Base-by-base conservation (phyloP, 2,113 vertebrate genomes). In the Eurypyga helias region DNA sequence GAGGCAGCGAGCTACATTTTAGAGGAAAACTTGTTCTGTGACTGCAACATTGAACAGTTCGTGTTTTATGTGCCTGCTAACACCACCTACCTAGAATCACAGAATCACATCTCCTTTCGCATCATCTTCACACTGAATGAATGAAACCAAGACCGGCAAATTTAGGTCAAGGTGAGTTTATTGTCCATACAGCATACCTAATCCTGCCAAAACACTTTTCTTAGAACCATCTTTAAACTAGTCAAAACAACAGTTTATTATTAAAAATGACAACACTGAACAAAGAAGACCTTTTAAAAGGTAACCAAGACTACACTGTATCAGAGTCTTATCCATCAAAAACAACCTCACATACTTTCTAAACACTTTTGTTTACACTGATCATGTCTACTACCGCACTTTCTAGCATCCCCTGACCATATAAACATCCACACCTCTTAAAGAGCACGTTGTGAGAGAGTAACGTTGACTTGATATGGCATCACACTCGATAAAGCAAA, bases 401-500 rank as follows among this genome's bases (percentile, higher is more conserved):
- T 96, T 94, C 97, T 98, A 97, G 78, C 87, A 95, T 96, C 96
- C 98, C 98, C 97, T 97, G 95, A 98, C 98, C 98, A 92, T 96
- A 97, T 96, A 98, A 98, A 97, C 98, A 98, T 97, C 97, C 98
- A 97, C 97, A 98, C 97, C 97, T 98, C 97, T 98, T 98, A 97
- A 97, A 97, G 98, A 98, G 96, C 98, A 97, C 98, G 97, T 89
- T 97, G 96, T 98, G 98, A 98, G 98, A 98, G 98, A 98, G 96
- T 97, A 98, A 98, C 97, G 90, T 98, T 96, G 98, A 98, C 97
- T 98, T 96, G 97, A 99, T 98, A 98, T 98, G 98, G 98, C 98
- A 98, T 99, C 98, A 98, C 98, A 99, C 98, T 99, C 97, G 54
- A 99, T 98, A 99, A 99, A 99, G 98, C 97, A 98, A 98, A 99